These are phyloP conservation scores for Muscicapa adusta DNA, from an alignment of 2,113 vertebrate species.

Conservation along the genomic window DNA sequence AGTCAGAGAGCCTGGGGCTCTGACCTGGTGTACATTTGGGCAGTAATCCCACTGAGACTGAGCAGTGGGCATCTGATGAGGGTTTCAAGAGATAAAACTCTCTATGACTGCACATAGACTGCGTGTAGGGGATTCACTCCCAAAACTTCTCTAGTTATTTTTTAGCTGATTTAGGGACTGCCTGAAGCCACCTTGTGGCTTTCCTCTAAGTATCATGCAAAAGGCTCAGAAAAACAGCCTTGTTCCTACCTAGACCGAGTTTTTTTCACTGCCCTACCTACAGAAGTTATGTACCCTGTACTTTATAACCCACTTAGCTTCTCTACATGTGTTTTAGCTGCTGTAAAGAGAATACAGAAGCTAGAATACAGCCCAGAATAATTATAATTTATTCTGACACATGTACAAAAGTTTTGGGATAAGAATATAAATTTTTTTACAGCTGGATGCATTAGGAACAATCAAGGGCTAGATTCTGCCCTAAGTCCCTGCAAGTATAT, in stretches of 20 bases:
- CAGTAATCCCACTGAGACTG: background rate
- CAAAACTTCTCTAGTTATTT: background rate
- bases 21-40: background rate
- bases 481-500: background rate
- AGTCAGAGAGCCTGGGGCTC: background rate
- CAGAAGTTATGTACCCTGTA: background rate
- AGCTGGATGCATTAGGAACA: background rate
- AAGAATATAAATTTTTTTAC: background rate
- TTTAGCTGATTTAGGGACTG: background rate
- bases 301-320: background rate
- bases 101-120: background rate
- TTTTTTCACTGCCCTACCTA: background rate
- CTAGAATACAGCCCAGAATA: background rate
- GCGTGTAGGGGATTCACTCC: background rate
- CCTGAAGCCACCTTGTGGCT: background rate
- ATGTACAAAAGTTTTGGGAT: background rate
- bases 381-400: background rate
- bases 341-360: background rate
- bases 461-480: background rate
- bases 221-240: background rate
- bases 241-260: background rate
- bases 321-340: background rate
- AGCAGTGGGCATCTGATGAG: background rate
- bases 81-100: background rate
- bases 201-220: background rate